phyloP scores from a whole-genome alignment of 2,888 invertebrate genomes.

The Apodemia mormo region DNA sequence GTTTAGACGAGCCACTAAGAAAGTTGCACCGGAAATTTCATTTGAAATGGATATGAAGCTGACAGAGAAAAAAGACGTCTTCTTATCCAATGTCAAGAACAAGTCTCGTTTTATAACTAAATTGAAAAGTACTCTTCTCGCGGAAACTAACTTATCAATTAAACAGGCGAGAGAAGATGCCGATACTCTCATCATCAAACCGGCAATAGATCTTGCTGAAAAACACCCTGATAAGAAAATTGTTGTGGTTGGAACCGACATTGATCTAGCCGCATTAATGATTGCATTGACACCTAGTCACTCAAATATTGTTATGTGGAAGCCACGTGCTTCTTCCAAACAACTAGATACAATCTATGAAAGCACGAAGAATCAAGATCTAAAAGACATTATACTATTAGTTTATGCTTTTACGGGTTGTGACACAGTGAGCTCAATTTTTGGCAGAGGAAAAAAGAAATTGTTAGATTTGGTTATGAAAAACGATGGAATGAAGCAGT shows the following conservation, averaged over 20 bases:
- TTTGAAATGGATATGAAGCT: too few species aligned
- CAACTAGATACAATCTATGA: background rate
- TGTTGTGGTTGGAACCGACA: too few species aligned
- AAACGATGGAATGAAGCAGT: background rate
- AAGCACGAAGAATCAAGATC: background rate
- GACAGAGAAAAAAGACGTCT: too few species aligned
- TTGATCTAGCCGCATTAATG: background rate
- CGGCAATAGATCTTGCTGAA: too few species aligned
- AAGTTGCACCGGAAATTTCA: too few species aligned
- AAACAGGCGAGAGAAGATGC: too few species aligned
- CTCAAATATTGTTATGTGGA: background rate
- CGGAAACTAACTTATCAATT: too few species aligned
- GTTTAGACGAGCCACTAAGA: background rate
- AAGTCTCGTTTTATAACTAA: too few species aligned
- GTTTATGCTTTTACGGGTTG: background rate
- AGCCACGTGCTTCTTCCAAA: background rate
- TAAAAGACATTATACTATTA: background rate
- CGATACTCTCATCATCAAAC: too few species aligned
- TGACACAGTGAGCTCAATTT: background rate
- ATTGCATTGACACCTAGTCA: slow-evolving; percentile 1
- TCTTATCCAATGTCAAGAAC: too few species aligned
- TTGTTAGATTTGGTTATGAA: background rate
- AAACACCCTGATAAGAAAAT: too few species aligned
- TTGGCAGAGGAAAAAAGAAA: background rate
- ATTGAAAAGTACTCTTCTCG: too few species aligned